Evolutionary conservation across 1,140 invertebrate species (phyloP), one percentile per base, ranked within the genome.

Genomic region (Microplitis mediator): DNA sequence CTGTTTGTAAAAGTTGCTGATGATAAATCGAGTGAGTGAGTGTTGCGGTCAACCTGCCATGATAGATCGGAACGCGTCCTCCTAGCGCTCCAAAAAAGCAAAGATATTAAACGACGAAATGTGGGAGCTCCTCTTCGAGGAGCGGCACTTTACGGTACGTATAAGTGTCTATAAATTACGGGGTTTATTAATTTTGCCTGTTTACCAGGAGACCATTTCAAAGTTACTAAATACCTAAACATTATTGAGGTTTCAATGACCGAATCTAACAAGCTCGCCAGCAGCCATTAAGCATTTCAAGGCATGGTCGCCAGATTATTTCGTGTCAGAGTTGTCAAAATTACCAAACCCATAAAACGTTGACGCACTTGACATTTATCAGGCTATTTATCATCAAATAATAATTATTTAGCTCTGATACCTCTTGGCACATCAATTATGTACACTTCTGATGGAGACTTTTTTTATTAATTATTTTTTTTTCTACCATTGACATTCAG

Each of bases 31-130:
- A 65, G 45, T 54, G 65, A 34, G 65, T 67, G 51, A 50, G 50
- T 52, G 66, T 71, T 74, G 60, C 58, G 76, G 75, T 79, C 74
- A 72, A 71, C 77, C 81, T 82, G 81, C 82, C 82, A 84, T 84
- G 82, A 80, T 84, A 82, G 81, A 77, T 81, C 77, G 74, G 77
- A 83, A 76, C 81, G 81, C 81, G 82, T 84, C 81, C 77, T 80
- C 76, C 74, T 65, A 76, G 76, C 76, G 73, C 71, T 69, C 75
- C 63, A 73, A 77, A 79, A 83, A 79, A 78, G 71, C 80, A 74
- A 63, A 69, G 68, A 60, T 76, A 80, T 74, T 70, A 45, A 45
- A 71, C 76, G 72, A 73, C 75, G 79, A 84, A 80, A 84, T 84
- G 82, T 75, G 76, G 75, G 63, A 78, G 76, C 75, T 77, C 54